Evolutionary conservation across 2,888 invertebrate genomes (phyloP).

Genomic region (Drosophila nr. perissopoda): DNA sequence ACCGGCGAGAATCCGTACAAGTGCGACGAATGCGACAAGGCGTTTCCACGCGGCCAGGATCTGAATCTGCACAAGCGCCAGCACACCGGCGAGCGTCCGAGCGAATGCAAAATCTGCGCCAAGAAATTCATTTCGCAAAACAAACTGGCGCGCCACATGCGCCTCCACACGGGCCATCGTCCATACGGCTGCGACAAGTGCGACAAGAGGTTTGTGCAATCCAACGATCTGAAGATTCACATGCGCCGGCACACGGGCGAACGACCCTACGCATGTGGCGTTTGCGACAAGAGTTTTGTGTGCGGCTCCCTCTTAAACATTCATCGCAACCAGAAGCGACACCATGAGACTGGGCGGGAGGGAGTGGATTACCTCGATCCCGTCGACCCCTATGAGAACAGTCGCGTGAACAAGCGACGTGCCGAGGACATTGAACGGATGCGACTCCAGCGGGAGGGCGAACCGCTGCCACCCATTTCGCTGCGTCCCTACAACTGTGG

Average conservation of each 20-base stretch:
- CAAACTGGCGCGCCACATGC: slow-evolving; percentile 87
- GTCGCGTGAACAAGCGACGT: slow-evolving; percentile 70
- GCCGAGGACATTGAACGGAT: slow-evolving; percentile 62
- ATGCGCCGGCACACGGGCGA: slow-evolving; percentile 89
- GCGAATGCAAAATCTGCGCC: slow-evolving; percentile 81
- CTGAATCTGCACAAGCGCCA: slow-evolving; percentile 87
- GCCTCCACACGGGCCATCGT: slow-evolving; percentile 86
- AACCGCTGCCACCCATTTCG: not conserved
- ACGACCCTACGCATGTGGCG: slow-evolving; percentile 88
- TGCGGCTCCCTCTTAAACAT: slow-evolving; percentile 88
- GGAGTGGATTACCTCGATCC: slow-evolving; percentile 43
- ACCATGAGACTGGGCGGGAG: slow-evolving; percentile 78
- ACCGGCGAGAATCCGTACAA: slow-evolving; percentile 89
- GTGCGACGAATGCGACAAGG: slow-evolving; percentile 87
- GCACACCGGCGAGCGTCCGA: slow-evolving; percentile 88
- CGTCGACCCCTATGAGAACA: slow-evolving; percentile 79
- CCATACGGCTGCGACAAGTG: slow-evolving; percentile 87
- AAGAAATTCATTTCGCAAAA: slow-evolving; percentile 87
- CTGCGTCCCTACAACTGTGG: slow-evolving; percentile 55
- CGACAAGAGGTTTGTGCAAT: slow-evolving; percentile 87
- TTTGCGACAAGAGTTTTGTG: slow-evolving; percentile 89
- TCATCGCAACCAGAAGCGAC: slow-evolving; percentile 88
- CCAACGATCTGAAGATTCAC: slow-evolving; percentile 90
- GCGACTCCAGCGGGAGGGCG: slow-evolving; percentile 38
- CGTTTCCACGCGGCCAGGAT: slow-evolving; percentile 88